Percentiles rank a stretch among this genome's conserved stretches.
These are phyloP conservation scores for Cacoxenus indagator DNA, from an alignment of 2,888 invertebrate genomes.

Conservation along the genomic window DNA sequence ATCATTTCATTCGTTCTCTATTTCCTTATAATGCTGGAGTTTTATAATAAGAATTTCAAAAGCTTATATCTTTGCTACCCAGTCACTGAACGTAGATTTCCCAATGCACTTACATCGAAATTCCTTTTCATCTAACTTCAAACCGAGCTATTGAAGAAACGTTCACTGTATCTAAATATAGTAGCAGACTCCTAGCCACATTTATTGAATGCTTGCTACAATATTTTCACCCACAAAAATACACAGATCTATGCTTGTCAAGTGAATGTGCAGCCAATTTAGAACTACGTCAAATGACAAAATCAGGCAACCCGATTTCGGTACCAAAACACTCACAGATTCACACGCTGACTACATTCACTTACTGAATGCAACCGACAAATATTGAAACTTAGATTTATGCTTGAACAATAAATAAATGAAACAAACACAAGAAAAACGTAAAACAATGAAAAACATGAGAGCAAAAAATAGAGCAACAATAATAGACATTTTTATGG, in stretches of 20 bases:
- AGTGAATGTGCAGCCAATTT: not conserved
- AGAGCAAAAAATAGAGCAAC: not conserved
- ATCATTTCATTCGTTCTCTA: too few relatives aligned
- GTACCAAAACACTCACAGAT: not conserved
- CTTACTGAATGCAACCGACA: not conserved
- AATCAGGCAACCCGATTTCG: not conserved
- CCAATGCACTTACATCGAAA: too few relatives aligned
- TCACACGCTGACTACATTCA: not conserved
- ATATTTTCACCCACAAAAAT: not conserved
- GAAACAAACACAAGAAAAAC: constrained; percentile 11
- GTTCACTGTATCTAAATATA: too few relatives aligned
- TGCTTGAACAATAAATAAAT: constrained; percentile 20
- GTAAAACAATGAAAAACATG: constrained; percentile 7
- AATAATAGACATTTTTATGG: constrained; percentile 1
- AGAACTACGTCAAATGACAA: constrained; percentile 7
- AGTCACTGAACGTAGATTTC: too few relatives aligned
- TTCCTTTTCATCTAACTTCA: too few relatives aligned
- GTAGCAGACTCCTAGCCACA: too few relatives aligned
- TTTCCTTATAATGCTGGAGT: too few relatives aligned
- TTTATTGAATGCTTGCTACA: not conserved
- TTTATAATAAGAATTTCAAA: too few relatives aligned
- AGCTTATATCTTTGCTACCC: too few relatives aligned
- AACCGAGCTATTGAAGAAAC: too few relatives aligned
- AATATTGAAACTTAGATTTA: constrained; percentile 3
- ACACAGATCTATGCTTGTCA: not conserved